Evolutionary conservation across 1,140 invertebrate species (phyloP), one percentile per base, ranked within the genome.

Genomic region (Macrobrachium nipponense): DNA sequence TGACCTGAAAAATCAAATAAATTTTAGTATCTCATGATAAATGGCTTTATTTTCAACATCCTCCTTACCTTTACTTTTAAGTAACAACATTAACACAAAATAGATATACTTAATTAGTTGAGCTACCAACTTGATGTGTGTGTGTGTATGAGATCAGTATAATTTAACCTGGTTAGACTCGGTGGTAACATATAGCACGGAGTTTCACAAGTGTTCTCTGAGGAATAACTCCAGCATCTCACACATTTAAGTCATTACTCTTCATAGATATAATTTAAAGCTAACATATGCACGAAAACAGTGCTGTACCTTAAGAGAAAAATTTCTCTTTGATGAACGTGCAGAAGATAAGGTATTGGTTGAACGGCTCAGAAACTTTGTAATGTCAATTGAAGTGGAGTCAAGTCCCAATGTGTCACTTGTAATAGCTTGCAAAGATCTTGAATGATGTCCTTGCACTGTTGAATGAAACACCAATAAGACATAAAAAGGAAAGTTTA

Each of bases 301-400:
- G 59, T 5, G 18, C 23, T 18, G 14, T 70, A 72, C 79, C 79
- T 64, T 81, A 18, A 81, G 79, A 14, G 66, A 64, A 51, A 70
- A 60, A 64, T 72, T 81, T 20, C 79, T 81, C 58, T 66, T 70
- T 12, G 79, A 70, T 58, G 79, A 61, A 14, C 66, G 62, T 5
- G 66, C 27, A 18, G 79, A 81, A 58, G 79, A 51, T 18, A 81
- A 12, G 17, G 51, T 58, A 18, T 81, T 81, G 66, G 79, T 81
- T 17, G 79, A 82, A 8, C 51, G 58, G 20, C 80, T 82, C 17
- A 82, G 80, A 70, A 82, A 82, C 44, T 72, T 70, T 36, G 80
- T 82, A 51, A 82, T 82, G 51, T 82, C 80, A 23, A 82, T 72
- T 12, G 44, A 72, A 6, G 80, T 82, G 12, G 51, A 51, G 20